Base-by-base conservation (phyloP, 2,888 invertebrate species). In the Daptonema setosum region DNA sequence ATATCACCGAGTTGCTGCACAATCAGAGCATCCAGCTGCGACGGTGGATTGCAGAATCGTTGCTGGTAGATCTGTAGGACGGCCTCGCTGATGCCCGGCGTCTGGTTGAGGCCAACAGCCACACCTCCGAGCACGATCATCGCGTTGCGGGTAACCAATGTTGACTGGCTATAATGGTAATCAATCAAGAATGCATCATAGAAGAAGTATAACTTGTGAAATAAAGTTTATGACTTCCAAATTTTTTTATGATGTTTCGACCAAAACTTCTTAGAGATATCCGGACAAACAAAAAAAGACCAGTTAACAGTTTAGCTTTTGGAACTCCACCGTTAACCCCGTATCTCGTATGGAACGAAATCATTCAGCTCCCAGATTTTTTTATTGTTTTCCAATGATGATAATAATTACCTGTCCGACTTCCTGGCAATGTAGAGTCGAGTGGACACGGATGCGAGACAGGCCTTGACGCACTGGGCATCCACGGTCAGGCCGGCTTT, bases 1-100 rank as follows among this genome's bases (percentile, higher is more conserved):
- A 99, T 95, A 70, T 90, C 90, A 20, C 95, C 95, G 52, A 99
- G 77, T 73, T 95, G 95, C 72, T 91, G 88, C 5, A 99, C 87
- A 66, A 99, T 97, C 28, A 95, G 74, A 0, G 83, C 83, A 72
- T 97, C 95, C 60, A 95, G 77, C 8, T 83, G 80, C 0, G 88
- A 87, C 0, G 93, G 90, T 1, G 88, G 85, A 48, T 87, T 82
- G 68, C 91, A 91, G 68, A 97, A 83, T 30, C 78, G 79, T 72
- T 97, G 93, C 68, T 91, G 88, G 70, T 95, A 90, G 72, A 97
- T 93, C 72, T 91, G 88, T 47, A 95, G 75, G 60, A 95, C 1
- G 3, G 22, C 53, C 35, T 53, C 35, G 53, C 24, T 22, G 24
- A 20, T 14, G 70, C 87, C 87, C 0, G 87, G 85, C 0, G 86